phyloP scores from a whole-genome alignment of 1,140 invertebrate species.

The Adoxophyes honmai region DNA sequence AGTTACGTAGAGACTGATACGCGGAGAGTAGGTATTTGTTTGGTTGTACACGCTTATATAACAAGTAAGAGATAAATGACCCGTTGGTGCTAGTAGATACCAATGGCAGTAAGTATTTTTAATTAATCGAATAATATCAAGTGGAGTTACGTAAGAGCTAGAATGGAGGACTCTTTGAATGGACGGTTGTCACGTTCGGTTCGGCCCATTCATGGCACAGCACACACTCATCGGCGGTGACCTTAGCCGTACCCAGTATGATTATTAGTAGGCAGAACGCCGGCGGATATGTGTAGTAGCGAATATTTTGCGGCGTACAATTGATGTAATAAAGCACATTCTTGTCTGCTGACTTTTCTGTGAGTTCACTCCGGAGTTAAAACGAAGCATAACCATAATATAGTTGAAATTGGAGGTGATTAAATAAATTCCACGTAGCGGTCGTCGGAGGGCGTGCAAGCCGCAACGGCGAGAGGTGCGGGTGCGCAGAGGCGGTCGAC shows the following conservation, averaged over 20 bases:
- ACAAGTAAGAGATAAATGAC: constrained; percentile 13
- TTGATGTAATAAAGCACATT: constrained; percentile 25
- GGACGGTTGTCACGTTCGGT: constrained; percentile 37
- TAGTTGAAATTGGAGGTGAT: constrained; percentile 73
- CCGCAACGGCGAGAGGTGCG: constrained; percentile 30
- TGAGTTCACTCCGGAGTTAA: too few relatives aligned
- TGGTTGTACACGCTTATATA: neutral
- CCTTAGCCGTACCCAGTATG: constrained; percentile 38
- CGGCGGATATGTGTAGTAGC: constrained; percentile 38
- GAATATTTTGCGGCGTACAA: constrained; percentile 36
- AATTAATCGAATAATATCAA: constrained; percentile 27
- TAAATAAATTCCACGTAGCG: constrained; percentile 73
- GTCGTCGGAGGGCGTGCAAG: constrained; percentile 38
- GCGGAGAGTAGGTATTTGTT: neutral
- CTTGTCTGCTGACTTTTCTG: constrained; percentile 17
- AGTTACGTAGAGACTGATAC: neutral
- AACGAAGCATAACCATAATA: constrained; percentile 33
- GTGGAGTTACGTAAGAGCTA: constrained; percentile 52
- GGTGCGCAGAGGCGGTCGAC: constrained; percentile 53
- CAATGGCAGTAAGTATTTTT: constrained; percentile 22
- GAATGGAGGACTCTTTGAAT: constrained; percentile 61
- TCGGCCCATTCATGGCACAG: constrained; percentile 55
- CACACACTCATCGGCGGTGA: constrained; percentile 41
- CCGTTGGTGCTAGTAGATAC: neutral
- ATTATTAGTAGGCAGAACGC: constrained; percentile 13